Conservation (phyloP, 2,113 vertebrate species). For the Seriola rivoliana region DNA sequence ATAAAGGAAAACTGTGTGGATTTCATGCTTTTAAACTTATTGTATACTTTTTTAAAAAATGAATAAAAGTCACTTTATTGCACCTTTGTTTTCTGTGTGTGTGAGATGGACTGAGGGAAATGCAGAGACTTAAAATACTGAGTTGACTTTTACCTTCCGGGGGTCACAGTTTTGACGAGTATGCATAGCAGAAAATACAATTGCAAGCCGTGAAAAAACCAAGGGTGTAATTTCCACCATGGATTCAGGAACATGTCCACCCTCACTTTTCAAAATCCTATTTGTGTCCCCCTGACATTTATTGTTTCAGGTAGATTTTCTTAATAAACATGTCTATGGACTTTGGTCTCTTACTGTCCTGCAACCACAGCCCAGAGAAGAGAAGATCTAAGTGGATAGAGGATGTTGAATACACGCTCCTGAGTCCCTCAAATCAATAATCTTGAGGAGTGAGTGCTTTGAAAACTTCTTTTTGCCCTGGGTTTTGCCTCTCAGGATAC, state of each 20-base stretch:
- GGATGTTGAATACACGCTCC: not conserved
- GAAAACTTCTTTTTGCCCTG: not conserved
- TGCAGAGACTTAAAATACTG: conserved; percentile 2
- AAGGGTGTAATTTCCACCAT: not conserved
- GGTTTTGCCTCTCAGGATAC: not conserved
- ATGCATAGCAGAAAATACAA: not conserved
- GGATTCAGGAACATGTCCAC: not conserved
- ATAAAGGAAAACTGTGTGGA: not conserved
- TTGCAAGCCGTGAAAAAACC: not conserved
- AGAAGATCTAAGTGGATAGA: not conserved
- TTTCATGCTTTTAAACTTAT: not conserved
- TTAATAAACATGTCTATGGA: not conserved
- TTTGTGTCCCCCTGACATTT: not conserved
- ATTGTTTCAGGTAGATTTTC: not conserved
- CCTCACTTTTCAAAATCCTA: not conserved
- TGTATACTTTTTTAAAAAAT: not conserved
- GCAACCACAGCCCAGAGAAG: not conserved
- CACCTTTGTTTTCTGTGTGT: not conserved
- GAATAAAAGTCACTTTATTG: not conserved
- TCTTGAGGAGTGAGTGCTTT: not conserved
- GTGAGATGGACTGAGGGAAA: not conserved
- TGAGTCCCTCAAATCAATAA: not conserved
- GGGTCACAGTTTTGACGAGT: not conserved
- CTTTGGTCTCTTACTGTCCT: not conserved
- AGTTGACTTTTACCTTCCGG: not conserved